Evolutionary conservation across 2,888 invertebrate genomes (phyloP), one percentile per base, ranked within the genome.

Genomic region (Cryptophagus acutangulus): DNA sequence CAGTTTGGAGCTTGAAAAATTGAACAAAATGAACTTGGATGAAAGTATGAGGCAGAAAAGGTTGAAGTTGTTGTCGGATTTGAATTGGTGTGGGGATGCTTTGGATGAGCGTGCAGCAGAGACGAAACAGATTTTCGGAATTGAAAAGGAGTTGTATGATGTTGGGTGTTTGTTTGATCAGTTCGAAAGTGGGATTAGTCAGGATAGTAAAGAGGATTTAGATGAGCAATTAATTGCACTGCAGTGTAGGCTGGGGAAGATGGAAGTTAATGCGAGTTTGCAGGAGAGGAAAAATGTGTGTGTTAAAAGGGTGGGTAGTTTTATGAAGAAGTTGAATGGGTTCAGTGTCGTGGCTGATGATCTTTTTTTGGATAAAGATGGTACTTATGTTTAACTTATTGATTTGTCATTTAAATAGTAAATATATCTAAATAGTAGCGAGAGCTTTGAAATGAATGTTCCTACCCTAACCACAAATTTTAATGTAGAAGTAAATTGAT

Each of bases 161-260:
- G 36, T 50, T 1, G 33, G 13, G 24, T 3, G 9, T 3, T 6
- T 13, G 9, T 26, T 12, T 26, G 3, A 26, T 3, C 4, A 26
- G n/a, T 12, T 12, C 12, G 12, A 26, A 3, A 3, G 3, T 12
- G n/a, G n/a, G 9, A 20, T 20, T 12, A 26, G 10, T 4, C 26
- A 26, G 12, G 3, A n/a, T 4, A 45, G 50, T 14, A 50, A 46
- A 29, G 37, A 49, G 30, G 17, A 40, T n/a, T 17, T 58, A 6
- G 59, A 59, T 38, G 56, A 59, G 29, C 30, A 46, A 26, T 38
- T 59, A 17, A 58, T 57, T 38, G 39, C 46, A 8, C 31, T 59
- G 17, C 55, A 55, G 38, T 40, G 52, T 9, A 46, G 41, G 17
- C 39, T 57, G 8, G 50, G 54, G 2, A 31, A 16, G 16, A 6